These are phyloP conservation scores for Tragelaphus oryx DNA, from an alignment of 2,797 vertebrate species.

Conservation along the genomic window DNA sequence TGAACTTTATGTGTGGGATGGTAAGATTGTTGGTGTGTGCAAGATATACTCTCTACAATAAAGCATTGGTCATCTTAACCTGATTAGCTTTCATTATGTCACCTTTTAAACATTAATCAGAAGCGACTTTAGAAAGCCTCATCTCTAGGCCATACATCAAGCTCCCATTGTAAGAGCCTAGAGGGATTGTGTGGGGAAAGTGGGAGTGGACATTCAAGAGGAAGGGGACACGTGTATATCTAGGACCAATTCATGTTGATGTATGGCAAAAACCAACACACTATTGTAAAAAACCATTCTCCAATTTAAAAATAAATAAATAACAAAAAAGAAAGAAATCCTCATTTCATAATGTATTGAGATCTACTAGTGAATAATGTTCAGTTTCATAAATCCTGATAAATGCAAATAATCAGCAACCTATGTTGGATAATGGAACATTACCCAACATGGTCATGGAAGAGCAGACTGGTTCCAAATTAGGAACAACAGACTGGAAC, in stretches of 20 bases:
- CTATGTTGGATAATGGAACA: background rate
- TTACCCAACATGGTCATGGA: background rate
- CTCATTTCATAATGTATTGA: background rate
- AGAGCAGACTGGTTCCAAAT: background rate
- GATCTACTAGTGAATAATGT: background rate
- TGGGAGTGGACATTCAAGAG: background rate
- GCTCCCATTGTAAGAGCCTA: background rate
- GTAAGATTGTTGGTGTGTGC: background rate
- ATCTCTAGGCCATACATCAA: background rate
- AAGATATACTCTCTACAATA: background rate
- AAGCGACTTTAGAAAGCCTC: background rate
- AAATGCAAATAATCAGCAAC: background rate
- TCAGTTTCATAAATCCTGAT: background rate
- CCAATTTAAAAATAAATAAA: background rate
- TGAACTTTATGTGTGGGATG: background rate
- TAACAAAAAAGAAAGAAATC: background rate
- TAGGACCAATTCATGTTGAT: background rate
- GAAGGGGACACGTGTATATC: background rate
- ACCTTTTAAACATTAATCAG: background rate
- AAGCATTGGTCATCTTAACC: background rate
- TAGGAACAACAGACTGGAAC: background rate
- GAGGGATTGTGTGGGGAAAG: background rate
- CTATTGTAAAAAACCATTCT: background rate
- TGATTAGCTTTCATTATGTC: background rate
- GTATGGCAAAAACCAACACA: background rate